Evolutionary conservation across 37 sponge, comb jelly and placozoan species (phyloP), one percentile per base, ranked within the genome.

Genomic region (Haliclona indistincta): DNA sequence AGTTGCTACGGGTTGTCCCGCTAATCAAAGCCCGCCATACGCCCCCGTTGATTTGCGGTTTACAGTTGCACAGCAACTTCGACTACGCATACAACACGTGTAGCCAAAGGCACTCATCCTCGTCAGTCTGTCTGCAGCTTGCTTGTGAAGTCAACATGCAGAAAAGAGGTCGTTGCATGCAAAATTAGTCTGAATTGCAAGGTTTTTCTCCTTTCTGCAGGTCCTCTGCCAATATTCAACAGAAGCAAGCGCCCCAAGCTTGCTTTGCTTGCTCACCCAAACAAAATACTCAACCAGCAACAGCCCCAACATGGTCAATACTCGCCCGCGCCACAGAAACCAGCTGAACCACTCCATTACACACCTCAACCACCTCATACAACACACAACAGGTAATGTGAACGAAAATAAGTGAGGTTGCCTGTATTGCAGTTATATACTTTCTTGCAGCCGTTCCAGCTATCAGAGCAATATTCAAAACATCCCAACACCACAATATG

Each of bases 191-290:
- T n/a, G n/a, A n/a, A n/a, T n/a, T n/a, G n/a, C n/a, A n/a, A n/a
- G n/a, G n/a, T n/a, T n/a, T n/a, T n/a, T n/a, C n/a, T 35, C 1
- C 63, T 0, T 54, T 32, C 72, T 55, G 25, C 38, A 75, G 76
- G 81, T 32, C 54, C 72, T 33, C 37, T 83, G 13, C 89, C 89
- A 2, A 84, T 89, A 23, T 89, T 89, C 75, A 89, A 72, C 74
- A 83, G 47, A 55, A 43, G 44, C 62, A 89, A 83, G 55, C 54
- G 83, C 28, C 83, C 74, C 40, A 74, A 79, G 58, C 83, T 71
- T 30, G 86, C 91, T 35, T 43, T 91, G 37, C 20, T 75, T 25
- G 73, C 91, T 30, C 83, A 81, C 22, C 91, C 91, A 15, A 75
- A 79, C 56, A 80, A 86, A 11, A 33, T 67, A n/a, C n/a, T n/a